These are phyloP conservation scores for Morpho achilles DNA, from an alignment of 2,888 invertebrate genomes.

Conservation along the genomic window DNA sequence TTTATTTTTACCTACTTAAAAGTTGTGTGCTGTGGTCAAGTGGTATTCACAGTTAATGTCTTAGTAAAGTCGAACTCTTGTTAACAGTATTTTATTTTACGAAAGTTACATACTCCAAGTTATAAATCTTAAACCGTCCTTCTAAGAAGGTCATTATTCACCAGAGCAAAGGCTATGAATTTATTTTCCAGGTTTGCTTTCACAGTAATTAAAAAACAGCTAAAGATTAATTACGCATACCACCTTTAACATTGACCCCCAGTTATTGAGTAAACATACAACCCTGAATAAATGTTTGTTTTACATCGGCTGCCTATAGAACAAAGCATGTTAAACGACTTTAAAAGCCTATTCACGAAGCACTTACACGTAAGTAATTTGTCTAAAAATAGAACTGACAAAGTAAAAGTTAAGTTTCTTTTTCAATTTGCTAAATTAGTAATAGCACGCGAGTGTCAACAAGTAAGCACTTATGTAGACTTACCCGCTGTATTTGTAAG, in stretches of 20 bases:
- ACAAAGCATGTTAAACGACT: constrained; percentile 24
- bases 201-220: not conserved
- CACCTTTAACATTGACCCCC: constrained; percentile 34
- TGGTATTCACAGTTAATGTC: too few species aligned
- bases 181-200: too few species aligned
- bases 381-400: constrained; percentile 17
- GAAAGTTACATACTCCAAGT: too few species aligned
- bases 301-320: constrained; percentile 27
- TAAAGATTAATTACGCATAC: constrained; percentile 16
- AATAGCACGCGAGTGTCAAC: constrained; percentile 9
- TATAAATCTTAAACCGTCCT: too few species aligned
- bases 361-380: constrained; percentile 11
- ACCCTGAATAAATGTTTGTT: constrained; percentile 26
- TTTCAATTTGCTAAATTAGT: constrained; percentile 6
- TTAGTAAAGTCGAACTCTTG: too few species aligned
- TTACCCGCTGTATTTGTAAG: constrained; percentile 49
- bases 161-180: too few species aligned
- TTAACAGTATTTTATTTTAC: too few species aligned
- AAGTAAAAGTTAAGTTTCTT: not conserved
- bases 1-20: too few species aligned
- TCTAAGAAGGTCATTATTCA: too few species aligned
- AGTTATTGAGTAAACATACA: constrained; percentile 25
- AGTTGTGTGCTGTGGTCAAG: too few species aligned
- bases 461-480: constrained; percentile 4
- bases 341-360: constrained; percentile 6